Evolutionary conservation across 2,888 invertebrate genomes (phyloP), one percentile per base, ranked within the genome.

Genomic region (Campopleginae sp.): DNA sequence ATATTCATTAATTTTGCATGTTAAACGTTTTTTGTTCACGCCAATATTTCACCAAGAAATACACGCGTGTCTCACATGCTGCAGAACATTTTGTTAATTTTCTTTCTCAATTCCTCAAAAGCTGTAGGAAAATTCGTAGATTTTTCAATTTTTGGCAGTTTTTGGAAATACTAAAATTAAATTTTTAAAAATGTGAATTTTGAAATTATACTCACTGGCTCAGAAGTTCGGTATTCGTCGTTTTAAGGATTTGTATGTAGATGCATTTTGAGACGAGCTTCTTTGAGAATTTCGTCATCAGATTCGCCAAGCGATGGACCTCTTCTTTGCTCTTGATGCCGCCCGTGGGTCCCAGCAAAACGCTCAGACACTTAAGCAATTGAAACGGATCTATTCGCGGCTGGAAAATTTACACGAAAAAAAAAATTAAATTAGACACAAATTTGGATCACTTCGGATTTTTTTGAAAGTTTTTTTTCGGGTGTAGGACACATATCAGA

Each of bases 241-340:
- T 96, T 94, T 97, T 97, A 83, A 99, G 94, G 91, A 99, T 98
- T 93, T 98, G 97, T 90, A 98, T 96, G 92, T 98, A 99, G 91
- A 98, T 97, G 94, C 98, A 98, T 95, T 98, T 98, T 89, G 98
- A 98, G 78, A 99, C 98, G 88, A 99, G 95, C 94, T 98, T 99
- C 94, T 97, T 98, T 0, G 98, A 98, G 95, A 97, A 98, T 94
- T 98, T 98, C 68, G 97, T 97, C 98, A 99, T 99, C 92, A 99
- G 96, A 93, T 98, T 98, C 95, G 97, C 97, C 89, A 99, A 95
- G 89, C 98, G 96, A 88, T 96, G 96, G 8, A 98, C 98, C 95
- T 98, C 98, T 85, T 97, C 96, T 89, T 96, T 95, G 91, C 98
- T 98, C 92, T 97, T 96, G 90, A 99, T 98, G 66, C 98, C 98